Evolutionary conservation across 2,797 vertebrate species (phyloP).

Genomic region (Cyclopterus lumpus): DNA sequence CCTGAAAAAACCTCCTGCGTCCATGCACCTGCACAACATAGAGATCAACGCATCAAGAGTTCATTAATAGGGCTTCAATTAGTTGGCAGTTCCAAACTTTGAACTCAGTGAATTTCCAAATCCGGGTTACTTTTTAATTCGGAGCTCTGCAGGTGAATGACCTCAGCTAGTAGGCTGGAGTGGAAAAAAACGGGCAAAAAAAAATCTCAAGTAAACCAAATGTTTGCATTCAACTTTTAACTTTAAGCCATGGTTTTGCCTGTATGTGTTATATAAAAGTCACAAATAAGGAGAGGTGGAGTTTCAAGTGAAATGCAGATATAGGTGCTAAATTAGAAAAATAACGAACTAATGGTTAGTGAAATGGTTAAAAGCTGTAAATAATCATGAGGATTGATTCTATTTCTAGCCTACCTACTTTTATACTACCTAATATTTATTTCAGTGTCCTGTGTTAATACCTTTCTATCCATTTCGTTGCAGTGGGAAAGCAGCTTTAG

Average conservation of each 20-base stretch:
- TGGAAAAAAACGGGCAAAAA: constrained; percentile 1
- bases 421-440: too few species aligned
- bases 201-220: neutral
- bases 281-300: neutral
- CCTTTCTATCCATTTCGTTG: rapidly evolving
- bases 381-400: neutral
- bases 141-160: constrained; percentile 15
- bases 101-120: constrained; percentile 45
- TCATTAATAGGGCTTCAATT: constrained; percentile 24
- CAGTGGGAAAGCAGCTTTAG: neutral
- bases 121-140: constrained; percentile 32
- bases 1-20: neutral
- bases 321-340: neutral
- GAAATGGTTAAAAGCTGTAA: neutral
- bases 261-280: neutral
- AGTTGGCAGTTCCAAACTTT: constrained; percentile 2
- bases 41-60: constrained; percentile 17
- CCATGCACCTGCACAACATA: neutral
- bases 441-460: neutral
- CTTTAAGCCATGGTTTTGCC: neutral
- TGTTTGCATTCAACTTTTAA: neutral
- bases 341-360: neutral
- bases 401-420: neutral
- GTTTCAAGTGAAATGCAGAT: neutral
- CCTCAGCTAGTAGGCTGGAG: neutral